These are phyloP conservation scores for Nyctibius grandis DNA, from an alignment of 2,797 vertebrate genomes.

Conservation along the genomic window DNA sequence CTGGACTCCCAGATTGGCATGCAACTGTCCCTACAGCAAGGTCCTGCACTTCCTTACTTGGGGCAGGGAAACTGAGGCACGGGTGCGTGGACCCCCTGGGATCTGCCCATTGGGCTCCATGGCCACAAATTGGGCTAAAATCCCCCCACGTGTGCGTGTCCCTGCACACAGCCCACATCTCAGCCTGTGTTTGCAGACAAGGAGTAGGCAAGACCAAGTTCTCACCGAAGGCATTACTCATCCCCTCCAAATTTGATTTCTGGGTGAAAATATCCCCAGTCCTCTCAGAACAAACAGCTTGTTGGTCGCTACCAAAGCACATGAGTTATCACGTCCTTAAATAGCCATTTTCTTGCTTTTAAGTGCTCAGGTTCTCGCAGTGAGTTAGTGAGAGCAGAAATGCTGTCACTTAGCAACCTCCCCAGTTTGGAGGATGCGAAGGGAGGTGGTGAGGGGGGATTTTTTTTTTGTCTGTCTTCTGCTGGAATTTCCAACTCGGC, in stretches of 20 bases:
- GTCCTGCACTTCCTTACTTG: background rate
- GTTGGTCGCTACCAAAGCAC: background rate
- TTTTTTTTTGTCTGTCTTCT: background rate
- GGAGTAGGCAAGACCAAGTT: background rate
- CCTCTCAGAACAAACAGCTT: background rate
- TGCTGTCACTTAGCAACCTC: slow-evolving; percentile 35
- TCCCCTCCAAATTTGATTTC: background rate
- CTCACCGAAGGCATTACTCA: background rate
- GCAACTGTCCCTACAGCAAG: background rate
- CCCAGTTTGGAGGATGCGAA: background rate
- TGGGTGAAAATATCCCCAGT: background rate
- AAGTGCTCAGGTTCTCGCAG: background rate
- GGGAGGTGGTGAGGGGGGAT: background rate
- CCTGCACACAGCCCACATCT: accelerated
- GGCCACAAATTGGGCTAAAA: background rate
- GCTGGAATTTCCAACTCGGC: background rate
- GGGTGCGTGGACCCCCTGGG: accelerated
- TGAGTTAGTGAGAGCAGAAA: background rate
- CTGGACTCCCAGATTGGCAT: background rate
- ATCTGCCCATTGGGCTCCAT: background rate
- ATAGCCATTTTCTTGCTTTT: background rate
- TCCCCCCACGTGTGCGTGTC: accelerated
- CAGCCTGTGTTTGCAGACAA: background rate
- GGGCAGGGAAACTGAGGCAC: background rate
- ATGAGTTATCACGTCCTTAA: background rate